Percentiles rank a stretch among this genome's conserved stretches.
These are phyloP conservation scores for Phenacoccus solenopsis DNA, from an alignment of 1,140 invertebrate species.

Conservation along the genomic window DNA sequence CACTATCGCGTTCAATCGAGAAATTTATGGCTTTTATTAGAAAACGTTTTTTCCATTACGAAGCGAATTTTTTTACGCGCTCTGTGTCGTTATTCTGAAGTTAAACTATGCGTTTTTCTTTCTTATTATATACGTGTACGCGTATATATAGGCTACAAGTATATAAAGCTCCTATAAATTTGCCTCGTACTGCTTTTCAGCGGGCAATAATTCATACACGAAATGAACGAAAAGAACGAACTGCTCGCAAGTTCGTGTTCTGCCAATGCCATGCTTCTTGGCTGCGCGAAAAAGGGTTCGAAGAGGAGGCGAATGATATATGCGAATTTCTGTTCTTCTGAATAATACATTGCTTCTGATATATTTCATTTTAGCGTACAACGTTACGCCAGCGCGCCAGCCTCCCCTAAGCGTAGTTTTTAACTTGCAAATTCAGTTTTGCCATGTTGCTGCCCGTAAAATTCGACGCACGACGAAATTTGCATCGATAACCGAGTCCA, in stretches of 20 bases:
- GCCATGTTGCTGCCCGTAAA: constrained; percentile 4
- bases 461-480: constrained; percentile 3
- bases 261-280: not conserved
- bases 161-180: constrained; percentile 13
- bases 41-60: not conserved
- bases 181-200: not conserved
- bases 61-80: not conserved
- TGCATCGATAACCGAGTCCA: not conserved
- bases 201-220: constrained; percentile 13
- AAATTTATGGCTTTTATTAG: not conserved
- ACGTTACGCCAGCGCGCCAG: not conserved
- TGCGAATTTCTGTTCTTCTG: constrained; percentile 15
- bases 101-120: not conserved
- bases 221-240: constrained; percentile 6
- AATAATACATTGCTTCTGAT: constrained; percentile 17
- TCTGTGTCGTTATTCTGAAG: not conserved
- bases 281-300: not conserved
- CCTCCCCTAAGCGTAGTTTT: not conserved
- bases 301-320: constrained; percentile 7
- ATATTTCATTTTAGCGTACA: constrained; percentile 6
- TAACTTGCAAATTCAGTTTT: not conserved
- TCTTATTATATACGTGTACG: not conserved
- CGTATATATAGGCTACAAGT: constrained; percentile 3
- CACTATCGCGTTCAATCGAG: too few species aligned
- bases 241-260: constrained; percentile 4